Evolutionary conservation across 2,797 vertebrate species (phyloP), one percentile per base, ranked within the genome.

Genomic region (Apodemus agrarius): DNA sequence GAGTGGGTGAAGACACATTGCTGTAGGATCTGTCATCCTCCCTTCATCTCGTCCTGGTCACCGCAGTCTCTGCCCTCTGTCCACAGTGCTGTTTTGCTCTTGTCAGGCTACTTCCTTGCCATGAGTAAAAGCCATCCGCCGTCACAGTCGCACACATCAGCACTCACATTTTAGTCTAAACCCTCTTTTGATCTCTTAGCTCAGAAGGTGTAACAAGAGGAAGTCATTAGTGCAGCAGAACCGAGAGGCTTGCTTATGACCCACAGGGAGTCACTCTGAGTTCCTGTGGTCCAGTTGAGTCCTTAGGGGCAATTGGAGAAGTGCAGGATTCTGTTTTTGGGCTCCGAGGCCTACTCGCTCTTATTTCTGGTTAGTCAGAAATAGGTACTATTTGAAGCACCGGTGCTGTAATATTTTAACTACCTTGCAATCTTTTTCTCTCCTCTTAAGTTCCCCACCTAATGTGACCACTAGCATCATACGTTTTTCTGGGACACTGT

Each of bases 1-100:
- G 84, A 52, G 46, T 90, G 74, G 91, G 63, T 91, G 74, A 92
- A 72, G 81, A 67, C 81, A 95, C 91, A 95, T 95, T 96, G 93
- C 80, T 95, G 21, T 82, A 49, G 69, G 83, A 40, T 89, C 81
- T 85, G 52, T 96, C 76, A 59, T 82, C 52, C 31, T 43, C n/a
- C 10, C 82, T 96, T 92, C 75, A 63, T 91, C 89, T 93, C 95
- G 26, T 89, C 37, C 52, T 91, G 26, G 31, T 76, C 86, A n/a
- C 81, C 22, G 1, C 67, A 22, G 21, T 78, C 74, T 91, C 37
- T 92, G 46, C 84, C 76, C n/a, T 89, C 52, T 13, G 75, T 31
- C 46, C 22, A 24, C 69, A 54, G 82, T 63, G 49, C n/a, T 69
- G 19, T 79, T 65, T 91, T 81, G 37, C 59, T 93, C 3, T 89